These are phyloP conservation scores for Solenopsis invicta DNA, from an alignment of 1,140 invertebrate genomes.

Conservation along the genomic window DNA sequence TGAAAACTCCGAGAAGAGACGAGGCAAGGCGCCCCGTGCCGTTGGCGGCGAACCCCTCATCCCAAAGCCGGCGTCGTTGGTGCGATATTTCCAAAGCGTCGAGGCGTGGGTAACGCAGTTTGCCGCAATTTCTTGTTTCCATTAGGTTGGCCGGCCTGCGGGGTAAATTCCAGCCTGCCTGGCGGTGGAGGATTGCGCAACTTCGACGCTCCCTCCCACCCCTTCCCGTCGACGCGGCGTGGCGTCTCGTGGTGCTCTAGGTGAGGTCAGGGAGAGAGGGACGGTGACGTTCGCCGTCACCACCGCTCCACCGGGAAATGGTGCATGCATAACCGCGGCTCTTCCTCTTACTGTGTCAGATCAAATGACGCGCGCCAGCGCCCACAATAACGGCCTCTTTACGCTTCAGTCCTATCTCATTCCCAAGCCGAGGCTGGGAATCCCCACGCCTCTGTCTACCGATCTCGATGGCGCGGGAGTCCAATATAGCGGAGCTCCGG, in stretches of 20 bases:
- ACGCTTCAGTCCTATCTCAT: constrained; percentile 80
- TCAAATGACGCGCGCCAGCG: constrained; percentile 86
- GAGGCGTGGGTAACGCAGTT: constrained; percentile 86
- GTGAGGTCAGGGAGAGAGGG: constrained; percentile 18
- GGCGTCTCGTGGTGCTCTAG: constrained; percentile 52
- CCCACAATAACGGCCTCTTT: constrained; percentile 85
- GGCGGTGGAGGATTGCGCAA: constrained; percentile 78
- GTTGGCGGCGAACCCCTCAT: constrained; percentile 27
- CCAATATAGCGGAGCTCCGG: not conserved
- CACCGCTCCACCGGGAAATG: constrained; percentile 77
- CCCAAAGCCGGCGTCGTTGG: constrained; percentile 32
- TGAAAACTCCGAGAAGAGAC: constrained; percentile 62
- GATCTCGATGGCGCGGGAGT: constrained; percentile 44
- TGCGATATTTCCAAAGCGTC: constrained; percentile 85
- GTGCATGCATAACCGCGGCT: constrained; percentile 82
- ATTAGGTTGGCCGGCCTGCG: constrained; percentile 86
- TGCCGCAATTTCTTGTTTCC: constrained; percentile 87
- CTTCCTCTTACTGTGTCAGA: constrained; percentile 84
- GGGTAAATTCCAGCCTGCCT: constrained; percentile 83
- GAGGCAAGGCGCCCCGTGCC: constrained; percentile 20
- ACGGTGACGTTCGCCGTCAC: constrained; percentile 63
- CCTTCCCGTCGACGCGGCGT: constrained; percentile 7
- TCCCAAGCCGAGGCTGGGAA: constrained; percentile 47
- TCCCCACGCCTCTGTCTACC: constrained; percentile 52
- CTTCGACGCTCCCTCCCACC: constrained; percentile 76